phyloP scores from a whole-genome alignment of 1,140 invertebrate species.

The Pseudomyrmex gracilis region DNA sequence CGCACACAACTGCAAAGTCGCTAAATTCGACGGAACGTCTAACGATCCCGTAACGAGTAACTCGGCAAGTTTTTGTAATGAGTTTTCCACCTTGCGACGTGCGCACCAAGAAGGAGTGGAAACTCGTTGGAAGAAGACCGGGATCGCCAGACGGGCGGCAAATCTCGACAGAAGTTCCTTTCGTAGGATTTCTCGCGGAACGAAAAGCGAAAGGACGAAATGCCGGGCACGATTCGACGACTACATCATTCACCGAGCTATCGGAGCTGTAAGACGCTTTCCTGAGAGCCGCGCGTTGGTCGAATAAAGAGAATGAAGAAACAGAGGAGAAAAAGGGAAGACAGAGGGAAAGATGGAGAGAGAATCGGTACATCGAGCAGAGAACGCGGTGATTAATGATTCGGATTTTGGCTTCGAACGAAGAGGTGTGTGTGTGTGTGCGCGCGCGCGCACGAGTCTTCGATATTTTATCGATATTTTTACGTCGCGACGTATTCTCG shows the following conservation, averaged over 20 bases:
- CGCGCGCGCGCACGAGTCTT: slow-evolving; percentile 22
- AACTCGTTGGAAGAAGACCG: slow-evolving; percentile 46
- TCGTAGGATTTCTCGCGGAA: slow-evolving; percentile 46
- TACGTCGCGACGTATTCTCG: slow-evolving; percentile 41
- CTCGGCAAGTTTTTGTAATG: slow-evolving; percentile 54
- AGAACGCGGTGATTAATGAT: slow-evolving; percentile 56
- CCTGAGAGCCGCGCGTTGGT: not conserved
- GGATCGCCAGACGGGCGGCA: slow-evolving; percentile 50
- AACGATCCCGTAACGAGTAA: slow-evolving; percentile 40
- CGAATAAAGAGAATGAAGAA: slow-evolving; percentile 43
- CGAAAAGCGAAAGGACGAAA: slow-evolving; percentile 50
- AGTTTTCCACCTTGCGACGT: slow-evolving; percentile 53
- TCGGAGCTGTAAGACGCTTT: slow-evolving; percentile 55
- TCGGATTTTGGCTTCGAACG: slow-evolving; percentile 52
- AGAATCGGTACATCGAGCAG: slow-evolving; percentile 46
- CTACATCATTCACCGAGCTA: slow-evolving; percentile 66
- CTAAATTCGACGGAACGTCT: slow-evolving; percentile 28
- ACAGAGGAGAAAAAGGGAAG: slow-evolving; percentile 22
- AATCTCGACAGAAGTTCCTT: slow-evolving; percentile 62
- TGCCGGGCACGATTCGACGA: slow-evolving; percentile 62
- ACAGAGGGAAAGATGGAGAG: not conserved
- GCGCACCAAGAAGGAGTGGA: slow-evolving; percentile 15
- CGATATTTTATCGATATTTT: slow-evolving; percentile 53
- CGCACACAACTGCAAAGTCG: not conserved
- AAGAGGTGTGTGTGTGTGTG: not conserved